A percentile compares a stretch with the other conserved stretches of the same genome.
phyloP scores from a whole-genome alignment of 2,888 invertebrate species.

The Mylabris sibirica region DNA sequence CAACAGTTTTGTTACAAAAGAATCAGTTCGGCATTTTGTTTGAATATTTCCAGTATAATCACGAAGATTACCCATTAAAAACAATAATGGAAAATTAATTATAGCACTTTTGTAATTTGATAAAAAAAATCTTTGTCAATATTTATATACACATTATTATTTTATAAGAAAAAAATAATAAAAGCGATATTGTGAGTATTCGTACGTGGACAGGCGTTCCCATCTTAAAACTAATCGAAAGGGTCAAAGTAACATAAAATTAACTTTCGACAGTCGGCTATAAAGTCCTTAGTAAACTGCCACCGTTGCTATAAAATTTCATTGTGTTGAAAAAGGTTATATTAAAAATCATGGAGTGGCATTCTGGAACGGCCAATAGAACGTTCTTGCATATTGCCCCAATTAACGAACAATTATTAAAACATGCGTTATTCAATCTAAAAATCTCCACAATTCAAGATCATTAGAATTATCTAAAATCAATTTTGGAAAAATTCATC shows the following conservation, averaged over 20 bases:
- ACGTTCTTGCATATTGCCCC: too few species aligned
- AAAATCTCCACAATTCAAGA: too few species aligned
- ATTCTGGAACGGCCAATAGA: too few species aligned
- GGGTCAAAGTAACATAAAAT: background rate
- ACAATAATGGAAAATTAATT: conserved; percentile 4
- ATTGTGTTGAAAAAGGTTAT: background rate
- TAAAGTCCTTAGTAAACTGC: background rate
- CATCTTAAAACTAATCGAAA: background rate
- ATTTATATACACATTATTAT: background rate
- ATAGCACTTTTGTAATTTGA: background rate
- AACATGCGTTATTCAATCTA: too few species aligned
- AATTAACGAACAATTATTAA: too few species aligned
- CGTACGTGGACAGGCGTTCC: background rate
- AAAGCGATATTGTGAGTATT: background rate
- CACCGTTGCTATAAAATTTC: background rate
- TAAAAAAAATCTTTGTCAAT: background rate
- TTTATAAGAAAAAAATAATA: background rate
- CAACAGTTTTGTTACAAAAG: background rate
- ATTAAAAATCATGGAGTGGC: background rate
- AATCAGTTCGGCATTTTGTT: background rate
- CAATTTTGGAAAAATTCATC: background rate
- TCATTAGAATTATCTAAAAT: background rate
- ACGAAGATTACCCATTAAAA: background rate
- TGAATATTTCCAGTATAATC: background rate
- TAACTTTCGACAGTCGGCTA: conserved; percentile 3